These are phyloP conservation scores for Holothuria leucospilota DNA, from an alignment of 53 echinoderm and acorn worm genomes.

Conservation along the genomic window DNA sequence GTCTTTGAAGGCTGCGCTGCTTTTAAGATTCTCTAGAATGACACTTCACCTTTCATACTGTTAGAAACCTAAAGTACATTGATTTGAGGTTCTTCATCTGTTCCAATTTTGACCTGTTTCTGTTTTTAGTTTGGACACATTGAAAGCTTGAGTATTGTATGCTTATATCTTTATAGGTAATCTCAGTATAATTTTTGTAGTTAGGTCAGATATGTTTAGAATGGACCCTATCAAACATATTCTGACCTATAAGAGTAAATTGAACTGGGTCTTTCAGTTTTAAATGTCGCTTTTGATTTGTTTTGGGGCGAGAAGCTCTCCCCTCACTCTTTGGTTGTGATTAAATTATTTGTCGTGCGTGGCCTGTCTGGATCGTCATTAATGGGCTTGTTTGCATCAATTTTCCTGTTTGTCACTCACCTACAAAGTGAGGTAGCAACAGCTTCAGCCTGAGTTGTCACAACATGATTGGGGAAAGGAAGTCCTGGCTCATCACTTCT, in stretches of 20 bases:
- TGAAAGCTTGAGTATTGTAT: no score
- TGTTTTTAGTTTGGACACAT: no score
- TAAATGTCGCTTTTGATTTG: not conserved
- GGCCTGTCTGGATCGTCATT: not conserved
- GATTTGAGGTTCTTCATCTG: no score
- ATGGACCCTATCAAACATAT: slow-evolving; percentile 16
- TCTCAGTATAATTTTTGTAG: no score
- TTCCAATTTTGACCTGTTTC: no score
- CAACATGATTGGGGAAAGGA: not conserved
- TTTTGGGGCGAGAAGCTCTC: slow-evolving; percentile 11
- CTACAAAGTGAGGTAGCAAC: not conserved
- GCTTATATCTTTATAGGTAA: no score
- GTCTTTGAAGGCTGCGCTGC: no score
- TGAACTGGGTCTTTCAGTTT: slow-evolving; percentile 2
- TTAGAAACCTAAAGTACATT: no score
- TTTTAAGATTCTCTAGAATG: no score
- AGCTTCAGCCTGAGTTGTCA: slow-evolving; percentile 31
- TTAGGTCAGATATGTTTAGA: not conserved
- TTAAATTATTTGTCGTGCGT: slow-evolving; percentile 20
- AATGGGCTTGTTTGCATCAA: slow-evolving; percentile 35
- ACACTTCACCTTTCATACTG: no score
- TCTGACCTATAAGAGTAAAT: not conserved
- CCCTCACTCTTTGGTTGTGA: slow-evolving; percentile 6
- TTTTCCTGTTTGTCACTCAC: slow-evolving; percentile 37
- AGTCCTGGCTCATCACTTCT: no score